Evolutionary conservation across 2,113 vertebrate species (phyloP).

Genomic region (Alligator sinensis): DNA sequence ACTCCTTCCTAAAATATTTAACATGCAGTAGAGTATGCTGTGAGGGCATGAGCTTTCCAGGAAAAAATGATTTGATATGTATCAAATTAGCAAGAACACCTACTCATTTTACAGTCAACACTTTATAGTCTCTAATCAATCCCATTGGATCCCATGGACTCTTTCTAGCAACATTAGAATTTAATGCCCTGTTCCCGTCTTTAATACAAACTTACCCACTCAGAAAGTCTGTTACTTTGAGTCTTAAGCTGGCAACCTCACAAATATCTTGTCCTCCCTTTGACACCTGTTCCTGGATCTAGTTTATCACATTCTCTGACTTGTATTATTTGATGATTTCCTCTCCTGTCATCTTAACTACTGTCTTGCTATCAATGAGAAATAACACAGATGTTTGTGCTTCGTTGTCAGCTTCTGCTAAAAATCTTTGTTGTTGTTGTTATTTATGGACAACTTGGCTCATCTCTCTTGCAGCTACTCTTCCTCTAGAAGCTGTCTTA

Average conservation of each 20-base stretch:
- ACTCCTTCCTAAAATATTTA: background rate
- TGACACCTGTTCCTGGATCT: slow-evolving; percentile 17
- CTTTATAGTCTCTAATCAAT: slow-evolving; percentile 58
- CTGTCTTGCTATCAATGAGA: background rate
- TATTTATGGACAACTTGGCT: background rate
- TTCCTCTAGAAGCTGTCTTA: background rate
- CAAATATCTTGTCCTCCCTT: background rate
- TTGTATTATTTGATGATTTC: background rate
- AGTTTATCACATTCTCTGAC: background rate
- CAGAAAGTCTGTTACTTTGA: slow-evolving; percentile 13
- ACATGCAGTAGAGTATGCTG: background rate
- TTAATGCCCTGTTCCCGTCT: slow-evolving; percentile 27
- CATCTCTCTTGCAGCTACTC: background rate
- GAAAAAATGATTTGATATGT: slow-evolving; percentile 63
- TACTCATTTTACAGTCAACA: slow-evolving; percentile 59
- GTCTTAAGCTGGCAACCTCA: slow-evolving; percentile 17
- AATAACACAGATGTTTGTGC: background rate
- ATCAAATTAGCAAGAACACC: slow-evolving; percentile 49
- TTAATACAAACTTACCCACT: background rate
- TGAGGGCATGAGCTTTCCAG: slow-evolving; percentile 61
- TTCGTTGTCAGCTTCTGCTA: background rate
- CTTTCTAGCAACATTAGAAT: slow-evolving; percentile 63
- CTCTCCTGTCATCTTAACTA: background rate
- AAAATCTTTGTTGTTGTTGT: background rate
- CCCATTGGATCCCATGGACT: slow-evolving; percentile 8